Base-by-base conservation (phyloP, 2,888 invertebrate genomes). In the Acrobasis repandana region DNA sequence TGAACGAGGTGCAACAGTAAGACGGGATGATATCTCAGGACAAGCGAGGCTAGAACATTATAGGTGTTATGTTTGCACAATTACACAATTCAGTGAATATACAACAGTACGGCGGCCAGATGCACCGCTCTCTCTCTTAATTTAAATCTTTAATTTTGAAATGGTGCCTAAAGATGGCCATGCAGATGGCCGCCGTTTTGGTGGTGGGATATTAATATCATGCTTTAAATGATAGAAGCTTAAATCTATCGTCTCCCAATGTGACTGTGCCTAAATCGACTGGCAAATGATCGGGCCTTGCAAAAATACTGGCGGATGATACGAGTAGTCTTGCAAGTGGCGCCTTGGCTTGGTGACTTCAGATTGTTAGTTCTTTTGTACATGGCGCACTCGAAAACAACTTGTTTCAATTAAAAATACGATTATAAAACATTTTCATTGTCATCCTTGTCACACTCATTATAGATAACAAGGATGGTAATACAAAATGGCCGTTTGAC, bases 1-100 rank as follows among this genome's bases (percentile, higher is more conserved):
- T 90, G 85, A 90, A 91, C 89, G 90, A 90, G 91, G 91, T 92
- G 92, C 92, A 90, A 88, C 83, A 88, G 87, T 86, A 88, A 90
- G 87, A 88, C 85, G 87, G 91, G 91, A 89, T 91, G 87, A 89
- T 89, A 80, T 90, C 88, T 89, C 87, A 82, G 92, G 91, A 90
- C 82, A 92, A 92, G 92, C 92, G 86, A 90, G 92, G 92, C 91
- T 82, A 85, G 85, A 82, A 87, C 88, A 85, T 84, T 84, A 84
- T 74, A 80, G 89, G 91, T 87, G 90, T 90, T 90, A 89, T 83
- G 81, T 80, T 84, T 88, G 90, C 90, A 89, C 90, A 88, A 86
- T 85, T 90, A 90, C 84, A 89, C 86, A 91, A 77, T 79, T 85
- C 81, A 82, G 86, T 88, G 89, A 88, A 83, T 84, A 83, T 76